Base-by-base conservation (phyloP, 2,113 vertebrate genomes). In the Orycteropus afer region DNA sequence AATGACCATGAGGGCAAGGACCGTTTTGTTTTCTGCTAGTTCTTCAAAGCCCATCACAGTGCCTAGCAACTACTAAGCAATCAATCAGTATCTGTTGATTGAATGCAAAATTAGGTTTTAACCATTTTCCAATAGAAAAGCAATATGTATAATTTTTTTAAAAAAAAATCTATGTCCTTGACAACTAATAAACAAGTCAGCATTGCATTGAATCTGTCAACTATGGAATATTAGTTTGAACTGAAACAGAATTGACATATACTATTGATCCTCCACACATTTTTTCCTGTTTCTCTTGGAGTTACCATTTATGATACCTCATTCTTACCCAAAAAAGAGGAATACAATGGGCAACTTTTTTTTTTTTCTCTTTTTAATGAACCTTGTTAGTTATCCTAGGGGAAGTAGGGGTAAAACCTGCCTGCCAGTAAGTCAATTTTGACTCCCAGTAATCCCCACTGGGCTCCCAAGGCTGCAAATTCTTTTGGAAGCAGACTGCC, bases 151-250 rank as follows among this genome's bases (percentile, higher is more conserved):
- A 23, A 86, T 47, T 18, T 74, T 77, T 27, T 85, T n/a, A n/a
- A n/a, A n/a, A n/a, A n/a, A n/a, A n/a, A n/a, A 49, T 49, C 7
- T 55, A 49, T 34, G n/a, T 59, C 12, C 85, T 42, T 67, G 40
- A 45, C 34, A 81, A 85, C n/a, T 42, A 81, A 85, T 53, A 8
- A 88, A 84, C 1, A 96, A 59, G 57, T 27, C 55, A 51, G 25
- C n/a, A 78, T 67, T 71, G 13, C 65, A 57, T 18, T 59, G 37
- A 95, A 47, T 53, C 34, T 90, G 40, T 95, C 45, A 91, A 93
- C 22, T 91, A 88, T 61, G 27, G 40, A 53, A 96, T 81, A 80
- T 55, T 47, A 91, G 34, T 37, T 89, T 79, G n/a, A 71, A 63
- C 69, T 80, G 49, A 69, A 61, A 67, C 4, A 49, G 14, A 85